Evolutionary conservation across 2,888 invertebrate genomes (phyloP).

Genomic region (Gerris lacustris): DNA sequence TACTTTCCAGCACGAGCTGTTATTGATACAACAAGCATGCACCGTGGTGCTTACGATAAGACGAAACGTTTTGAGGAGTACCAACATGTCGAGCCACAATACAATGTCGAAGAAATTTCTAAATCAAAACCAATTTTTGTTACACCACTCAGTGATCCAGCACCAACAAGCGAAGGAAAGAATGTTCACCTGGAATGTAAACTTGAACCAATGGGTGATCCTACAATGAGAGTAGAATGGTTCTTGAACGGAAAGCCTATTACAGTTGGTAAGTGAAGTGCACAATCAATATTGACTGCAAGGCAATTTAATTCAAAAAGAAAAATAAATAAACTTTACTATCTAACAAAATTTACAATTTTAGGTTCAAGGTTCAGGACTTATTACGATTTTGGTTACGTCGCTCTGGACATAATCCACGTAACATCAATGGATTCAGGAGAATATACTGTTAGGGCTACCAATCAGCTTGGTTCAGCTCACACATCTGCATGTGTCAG

Average conservation of each 20-base stretch:
- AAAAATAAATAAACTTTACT: not conserved
- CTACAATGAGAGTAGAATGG: constrained; percentile 91
- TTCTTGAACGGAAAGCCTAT: constrained; percentile 84
- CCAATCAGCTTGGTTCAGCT: constrained; percentile 84
- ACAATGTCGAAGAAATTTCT: constrained; percentile 81
- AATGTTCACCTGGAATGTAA: constrained; percentile 85
- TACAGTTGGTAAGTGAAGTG: constrained; percentile 51
- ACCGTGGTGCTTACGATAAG: constrained; percentile 72
- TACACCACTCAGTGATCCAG: constrained; percentile 75
- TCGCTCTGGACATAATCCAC: constrained; percentile 88
- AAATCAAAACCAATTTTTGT: constrained; percentile 91
- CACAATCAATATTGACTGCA: not conserved
- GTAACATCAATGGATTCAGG: constrained; percentile 89
- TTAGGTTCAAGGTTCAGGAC: constrained; percentile 73
- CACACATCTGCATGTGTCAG: constrained; percentile 83
- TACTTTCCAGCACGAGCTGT: constrained; percentile 61
- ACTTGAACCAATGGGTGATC: constrained; percentile 89
- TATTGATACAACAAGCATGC: constrained; percentile 83
- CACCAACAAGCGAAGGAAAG: constrained; percentile 72
- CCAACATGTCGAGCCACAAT: constrained; percentile 74
- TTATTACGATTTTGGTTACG: constrained; percentile 93
- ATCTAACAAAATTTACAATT: not conserved
- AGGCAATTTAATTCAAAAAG: not conserved
- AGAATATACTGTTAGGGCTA: constrained; percentile 86
- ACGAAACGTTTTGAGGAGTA: constrained; percentile 75